Base-by-base conservation (phyloP, 2,113 vertebrate genomes). In the Melospiza melodia region DNA sequence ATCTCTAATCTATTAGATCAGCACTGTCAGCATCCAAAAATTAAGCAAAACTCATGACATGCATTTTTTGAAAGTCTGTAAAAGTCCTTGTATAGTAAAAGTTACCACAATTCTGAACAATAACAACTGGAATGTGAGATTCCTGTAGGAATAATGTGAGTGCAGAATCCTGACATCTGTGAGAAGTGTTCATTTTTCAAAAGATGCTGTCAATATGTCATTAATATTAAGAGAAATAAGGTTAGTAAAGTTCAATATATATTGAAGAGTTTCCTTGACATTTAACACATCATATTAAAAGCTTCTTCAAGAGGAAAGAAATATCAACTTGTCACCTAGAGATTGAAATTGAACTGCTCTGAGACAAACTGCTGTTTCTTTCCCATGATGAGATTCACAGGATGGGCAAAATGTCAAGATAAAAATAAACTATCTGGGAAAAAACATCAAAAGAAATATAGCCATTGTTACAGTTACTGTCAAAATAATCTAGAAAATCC, bases 281-380 rank as follows among this genome's bases (percentile, higher is more conserved):
- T 98, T 98, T 98, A 98, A 98, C 97, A 96, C 97, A 96, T 97
- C 96, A 97, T 98, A 98, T 98, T 98, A 98, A 98, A 97, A 98
- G 98, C 92, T 96, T 96, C 95, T 98, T 97, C 97, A 97, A 98
- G 98, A 98, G 97, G 92, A 93, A 97, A 98, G 98, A 98, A 98
- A 98, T 98, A 98, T 97, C 97, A 98, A 76, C 97, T 98, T 98
- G 98, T 98, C 98, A 98, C 97, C 98, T 97, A 96, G 97, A 98
- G 97, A 98, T 96, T 93, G 95, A 98, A 98, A 98, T 95, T 96
- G 97, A 98, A 96, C 97, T 96, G 84, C 95, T 97, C 91, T 97
- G 97, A 98, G 98, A 98, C 97, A 98, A 98, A 98, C 98, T 97
- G 97, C 97, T 98, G 96, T 95, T 98, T 97, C 97, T 98, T 97